Percentiles rank a stretch among this genome's conserved stretches.
phyloP scores from a whole-genome alignment of 2,113 vertebrate species.

The Cryptoleucopteryx plumbea region DNA sequence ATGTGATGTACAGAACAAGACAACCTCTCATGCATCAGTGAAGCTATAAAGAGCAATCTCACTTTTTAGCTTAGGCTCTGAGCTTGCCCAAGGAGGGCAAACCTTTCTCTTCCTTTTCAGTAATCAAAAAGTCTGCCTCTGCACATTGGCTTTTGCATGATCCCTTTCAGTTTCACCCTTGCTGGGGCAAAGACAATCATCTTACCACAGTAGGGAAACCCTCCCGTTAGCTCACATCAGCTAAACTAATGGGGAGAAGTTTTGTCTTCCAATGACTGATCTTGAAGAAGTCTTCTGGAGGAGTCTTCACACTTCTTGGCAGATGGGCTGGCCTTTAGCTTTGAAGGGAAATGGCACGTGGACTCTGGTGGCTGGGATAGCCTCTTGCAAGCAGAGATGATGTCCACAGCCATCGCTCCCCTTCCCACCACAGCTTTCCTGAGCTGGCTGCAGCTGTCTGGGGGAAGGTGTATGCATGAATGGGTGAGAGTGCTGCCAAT shows the following conservation, averaged over 20 bases:
- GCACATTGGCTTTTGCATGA: not conserved
- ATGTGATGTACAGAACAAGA: not conserved
- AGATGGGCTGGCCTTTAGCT: not conserved
- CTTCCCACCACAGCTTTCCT: not conserved
- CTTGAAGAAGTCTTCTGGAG: not conserved
- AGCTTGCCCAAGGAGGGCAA: not conserved
- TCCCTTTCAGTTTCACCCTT: not conserved
- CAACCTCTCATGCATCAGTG: not conserved
- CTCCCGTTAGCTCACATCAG: not conserved
- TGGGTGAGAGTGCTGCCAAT: not conserved
- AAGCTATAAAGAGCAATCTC: not conserved
- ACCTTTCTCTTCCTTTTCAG: not conserved
- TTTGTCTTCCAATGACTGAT: not conserved
- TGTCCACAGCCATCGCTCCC: not conserved
- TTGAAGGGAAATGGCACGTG: not conserved
- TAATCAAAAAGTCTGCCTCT: not conserved
- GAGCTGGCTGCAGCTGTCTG: not conserved
- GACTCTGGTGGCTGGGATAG: not conserved
- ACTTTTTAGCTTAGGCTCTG: not conserved
- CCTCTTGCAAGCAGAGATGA: not conserved
- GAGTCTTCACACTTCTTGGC: not conserved
- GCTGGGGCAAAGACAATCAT: not conserved
- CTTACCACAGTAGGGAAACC: not conserved
- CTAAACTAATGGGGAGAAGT: not conserved
- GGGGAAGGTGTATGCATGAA: not conserved